Base-by-base conservation (phyloP, 2,888 invertebrate genomes). In the Harpagoxenus sublaevis region DNA sequence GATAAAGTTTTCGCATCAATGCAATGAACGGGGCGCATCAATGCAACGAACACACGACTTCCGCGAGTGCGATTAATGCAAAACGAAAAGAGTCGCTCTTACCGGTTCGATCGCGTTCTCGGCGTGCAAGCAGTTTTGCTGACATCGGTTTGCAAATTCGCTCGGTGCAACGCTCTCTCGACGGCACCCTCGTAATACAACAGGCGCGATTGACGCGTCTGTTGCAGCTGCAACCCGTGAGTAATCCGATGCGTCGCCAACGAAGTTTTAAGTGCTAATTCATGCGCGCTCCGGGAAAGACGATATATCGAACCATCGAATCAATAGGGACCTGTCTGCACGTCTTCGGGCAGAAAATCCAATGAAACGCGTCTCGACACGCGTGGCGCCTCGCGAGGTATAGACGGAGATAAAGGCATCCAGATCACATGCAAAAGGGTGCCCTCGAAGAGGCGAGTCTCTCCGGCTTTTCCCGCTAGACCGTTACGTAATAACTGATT, bases 311-410 rank as follows among this genome's bases (percentile, higher is more conserved):
- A 92, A 89, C 86, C 55, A 78, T 78, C 86, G 88, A 90, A 92
- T 93, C 93, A 93, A 94, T 92, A 90, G 92, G 86, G 89, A 91
- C 90, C 93, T 94, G 94, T 94, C 93, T 92, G 89, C 84, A 92
- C 87, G 91, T 93, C 92, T 90, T 92, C 89, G 91, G 89, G 92
- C 94, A 89, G 93, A 93, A 94, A 94, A 94, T 93, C 92, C 89
- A 91, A 94, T 94, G 93, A 93, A 92, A 92, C 92, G 91, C 92
- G 89, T 91, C 89, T 89, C 91, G 92, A 92, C 92, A 91, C 92
- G 91, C 91, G 90, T 87, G 94, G 94, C 94, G 94, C 93, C 93
- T 89, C 87, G 87, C 87, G 79, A 81, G 70, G 84, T 81, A 85
- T 81, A 85, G 83, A 85, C 78, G 77, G 73, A 73, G 89, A 89